Base-by-base conservation (phyloP, 2,888 invertebrate species). In the Peribatodes rhomboidaria region DNA sequence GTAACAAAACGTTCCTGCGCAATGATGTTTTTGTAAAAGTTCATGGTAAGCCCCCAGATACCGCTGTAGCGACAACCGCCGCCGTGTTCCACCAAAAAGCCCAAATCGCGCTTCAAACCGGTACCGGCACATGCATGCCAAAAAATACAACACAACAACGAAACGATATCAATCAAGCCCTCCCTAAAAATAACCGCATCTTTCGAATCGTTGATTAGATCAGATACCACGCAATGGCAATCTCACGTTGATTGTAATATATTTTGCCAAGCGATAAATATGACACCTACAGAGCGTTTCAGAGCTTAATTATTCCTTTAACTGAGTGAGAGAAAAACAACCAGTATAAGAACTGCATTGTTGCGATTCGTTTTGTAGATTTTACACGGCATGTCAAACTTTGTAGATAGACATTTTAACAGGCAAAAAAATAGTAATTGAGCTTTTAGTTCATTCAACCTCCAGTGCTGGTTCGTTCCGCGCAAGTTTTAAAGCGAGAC, bases 281-380 rank as follows among this genome's bases (percentile, higher is more conserved):
- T 47, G 52, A 44, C 44, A 44, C 52, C 41, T 41, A 50, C 47
- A 49, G 27, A 14, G 35, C 54, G 37, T 27, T 59, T 7, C 35
- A 37, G 20, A 59, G 41, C 41, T 47, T 44, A 52, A 42, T 54
- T 54, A 54, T 54, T 42, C 54, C 33, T 54, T 55, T 27, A 64
- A 66, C 31, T 46, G 52, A n/a, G 20, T 37, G 44, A 14, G 53
- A 67, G 57, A 68, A 61, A 66, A 67, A 65, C 56, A 54, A 64
- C 46, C 37, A 67, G 53, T 44, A 59, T 49, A 60, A 63, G 72
- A 71, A 77, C 72, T 74, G 72, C 74, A 76, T 77, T 77, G 72
- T 73, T 47, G 61, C 72, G 70, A 84, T 85, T 85, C 80, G 84
- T 83, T 85, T 75, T 78, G 74, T 77, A 75, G 77, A 86, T 86